Evolutionary conservation across 2,888 invertebrate genomes (phyloP).

Genomic region (Athalia rosae): DNA sequence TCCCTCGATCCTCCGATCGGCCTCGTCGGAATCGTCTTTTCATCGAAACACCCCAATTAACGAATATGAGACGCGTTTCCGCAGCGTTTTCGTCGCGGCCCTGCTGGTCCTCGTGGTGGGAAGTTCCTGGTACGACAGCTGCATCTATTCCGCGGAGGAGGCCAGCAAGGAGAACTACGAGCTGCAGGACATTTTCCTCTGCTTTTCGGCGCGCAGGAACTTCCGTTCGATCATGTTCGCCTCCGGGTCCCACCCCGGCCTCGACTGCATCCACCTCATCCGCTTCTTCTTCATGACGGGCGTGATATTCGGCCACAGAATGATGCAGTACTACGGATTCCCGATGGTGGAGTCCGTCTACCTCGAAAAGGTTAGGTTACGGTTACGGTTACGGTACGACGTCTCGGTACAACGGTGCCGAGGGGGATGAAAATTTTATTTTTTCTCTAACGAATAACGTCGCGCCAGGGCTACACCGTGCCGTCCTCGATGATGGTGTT

Average conservation of each 20-base stretch:
- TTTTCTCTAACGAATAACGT: neutral
- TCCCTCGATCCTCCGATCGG: too few relatives aligned
- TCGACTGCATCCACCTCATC: conserved; percentile 61
- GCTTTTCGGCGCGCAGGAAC: conserved; percentile 62
- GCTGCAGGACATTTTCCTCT: conserved; percentile 56
- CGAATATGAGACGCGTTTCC: conserved; percentile 21
- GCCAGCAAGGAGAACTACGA: conserved; percentile 18
- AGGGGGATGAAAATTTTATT: neutral
- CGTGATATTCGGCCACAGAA: conserved; percentile 59
- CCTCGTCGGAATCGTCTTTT: too few relatives aligned
- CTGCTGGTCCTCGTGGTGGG: conserved; percentile 51
- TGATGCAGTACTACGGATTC: conserved; percentile 55
- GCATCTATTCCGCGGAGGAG: conserved; percentile 27
- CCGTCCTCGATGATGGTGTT: conserved; percentile 51
- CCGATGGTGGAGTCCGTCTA: conserved; percentile 55
- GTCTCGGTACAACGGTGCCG: too few relatives aligned
- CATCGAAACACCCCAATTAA: neutral
- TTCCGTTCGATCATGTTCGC: conserved; percentile 55
- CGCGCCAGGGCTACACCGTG: conserved; percentile 48
- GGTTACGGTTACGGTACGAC: too few relatives aligned
- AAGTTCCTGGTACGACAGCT: conserved; percentile 54
- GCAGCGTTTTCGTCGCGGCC: conserved; percentile 50
- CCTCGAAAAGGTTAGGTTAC: conserved; percentile 60
- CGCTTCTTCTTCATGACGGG: conserved; percentile 55
- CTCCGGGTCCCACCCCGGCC: conserved; percentile 57